Evolutionary conservation across 2,888 invertebrate genomes (phyloP).

Genomic region (Notocelia uddmanniana): DNA sequence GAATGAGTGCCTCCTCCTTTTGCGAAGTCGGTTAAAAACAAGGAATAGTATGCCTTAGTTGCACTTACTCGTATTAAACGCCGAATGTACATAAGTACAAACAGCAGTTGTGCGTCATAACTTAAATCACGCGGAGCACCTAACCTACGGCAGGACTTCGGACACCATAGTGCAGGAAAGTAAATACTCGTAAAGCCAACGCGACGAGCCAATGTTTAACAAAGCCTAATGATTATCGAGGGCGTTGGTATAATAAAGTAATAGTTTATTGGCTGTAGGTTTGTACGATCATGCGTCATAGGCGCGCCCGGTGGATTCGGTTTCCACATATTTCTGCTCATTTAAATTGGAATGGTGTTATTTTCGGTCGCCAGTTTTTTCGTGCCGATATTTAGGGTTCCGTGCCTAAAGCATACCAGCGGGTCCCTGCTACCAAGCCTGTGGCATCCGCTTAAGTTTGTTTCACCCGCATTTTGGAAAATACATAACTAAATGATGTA

Average conservation of each 20-base stretch:
- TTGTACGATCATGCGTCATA: constrained; percentile 74
- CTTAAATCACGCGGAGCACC: constrained; percentile 20
- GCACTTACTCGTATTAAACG: too few species aligned
- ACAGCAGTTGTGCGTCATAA: neutral
- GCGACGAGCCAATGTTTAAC: constrained; percentile 62
- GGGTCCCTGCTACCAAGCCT: too few species aligned
- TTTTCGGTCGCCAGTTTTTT: constrained; percentile 2
- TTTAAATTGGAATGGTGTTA: constrained; percentile 31
- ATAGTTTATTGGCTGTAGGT: constrained; percentile 78
- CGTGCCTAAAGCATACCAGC: too few species aligned
- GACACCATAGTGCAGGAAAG: constrained; percentile 46
- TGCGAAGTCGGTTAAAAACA: too few species aligned
- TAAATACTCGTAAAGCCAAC: constrained; percentile 69
- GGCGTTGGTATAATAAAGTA: constrained; percentile 79
- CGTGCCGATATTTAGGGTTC: too few species aligned
- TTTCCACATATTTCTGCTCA: constrained; percentile 48
- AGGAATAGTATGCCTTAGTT: too few species aligned
- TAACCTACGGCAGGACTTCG: constrained; percentile 19
- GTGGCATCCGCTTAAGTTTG: too few species aligned
- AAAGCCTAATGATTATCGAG: constrained; percentile 69
- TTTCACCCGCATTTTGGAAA: too few species aligned
- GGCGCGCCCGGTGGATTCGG: constrained; percentile 63
- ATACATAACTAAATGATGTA: too few species aligned
- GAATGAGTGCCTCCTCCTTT: too few species aligned
- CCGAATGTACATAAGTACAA: neutral